Percentiles rank a stretch among this genome's conserved stretches.
Conservation (phyloP, 30 jellyfish, hydroid and myxozoan genomes). For the Aurelia sp. region DNA sequence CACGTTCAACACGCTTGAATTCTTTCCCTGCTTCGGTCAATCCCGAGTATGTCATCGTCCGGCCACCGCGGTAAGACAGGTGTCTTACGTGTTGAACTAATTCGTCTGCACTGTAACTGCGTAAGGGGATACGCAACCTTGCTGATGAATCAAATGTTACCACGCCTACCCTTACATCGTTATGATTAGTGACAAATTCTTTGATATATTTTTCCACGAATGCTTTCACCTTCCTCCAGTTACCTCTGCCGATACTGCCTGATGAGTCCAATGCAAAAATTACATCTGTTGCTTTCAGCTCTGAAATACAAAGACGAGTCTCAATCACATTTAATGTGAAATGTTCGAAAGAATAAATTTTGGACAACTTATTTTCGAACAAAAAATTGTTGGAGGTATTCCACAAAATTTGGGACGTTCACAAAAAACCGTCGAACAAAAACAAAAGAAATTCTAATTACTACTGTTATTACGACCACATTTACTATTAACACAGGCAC, state of each 20-base stretch:
- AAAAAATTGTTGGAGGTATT: too few species aligned
- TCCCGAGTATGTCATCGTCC: conserved; percentile 54
- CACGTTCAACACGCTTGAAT: background rate
- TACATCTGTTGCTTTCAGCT: conserved; percentile 33
- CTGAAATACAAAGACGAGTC: background rate
- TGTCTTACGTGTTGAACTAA: background rate
- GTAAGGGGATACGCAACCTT: conserved; percentile 45
- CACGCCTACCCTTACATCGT: conserved; percentile 62
- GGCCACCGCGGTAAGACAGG: conserved; percentile 61
- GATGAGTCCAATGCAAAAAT: conserved; percentile 69
- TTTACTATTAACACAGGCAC: too few species aligned
- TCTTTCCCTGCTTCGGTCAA: conserved; percentile 20
- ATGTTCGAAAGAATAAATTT: too few species aligned
- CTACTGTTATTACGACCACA: too few species aligned
- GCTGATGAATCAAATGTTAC: conserved; percentile 43
- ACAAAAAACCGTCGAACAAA: too few species aligned
- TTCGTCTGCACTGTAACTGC: conserved; percentile 2
- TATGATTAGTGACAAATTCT: conserved; percentile 31
- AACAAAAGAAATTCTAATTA: too few species aligned
- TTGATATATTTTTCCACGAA: conserved; percentile 38
- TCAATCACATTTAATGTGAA: too few species aligned
- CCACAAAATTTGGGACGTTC: too few species aligned
- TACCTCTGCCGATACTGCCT: conserved; percentile 63
- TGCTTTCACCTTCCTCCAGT: conserved; percentile 59
- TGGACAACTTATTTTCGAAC: too few species aligned